phyloP scores from a whole-genome alignment of 1,140 invertebrate genomes.

The Diabrotica undecimpunctata region DNA sequence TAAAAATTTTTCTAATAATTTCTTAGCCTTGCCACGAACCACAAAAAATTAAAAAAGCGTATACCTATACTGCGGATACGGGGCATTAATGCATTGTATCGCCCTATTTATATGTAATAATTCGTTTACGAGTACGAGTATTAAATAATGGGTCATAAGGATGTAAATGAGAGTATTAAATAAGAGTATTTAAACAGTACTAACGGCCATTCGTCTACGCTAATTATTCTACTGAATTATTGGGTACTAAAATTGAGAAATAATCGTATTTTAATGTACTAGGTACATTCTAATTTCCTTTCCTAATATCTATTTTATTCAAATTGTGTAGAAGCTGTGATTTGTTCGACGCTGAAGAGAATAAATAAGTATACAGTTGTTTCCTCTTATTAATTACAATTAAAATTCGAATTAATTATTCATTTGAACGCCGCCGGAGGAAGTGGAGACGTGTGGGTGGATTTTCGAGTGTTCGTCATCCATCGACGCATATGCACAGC shows the following conservation, averaged over 20 bases:
- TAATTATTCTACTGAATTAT: no score
- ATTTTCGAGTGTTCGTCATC: neutral
- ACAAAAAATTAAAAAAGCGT: no score
- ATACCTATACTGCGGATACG: no score
- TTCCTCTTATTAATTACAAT: conserved; percentile 12
- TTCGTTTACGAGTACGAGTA: no score
- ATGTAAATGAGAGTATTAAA: no score
- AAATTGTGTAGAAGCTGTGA: conserved; percentile 9
- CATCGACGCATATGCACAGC: neutral
- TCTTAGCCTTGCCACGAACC: no score
- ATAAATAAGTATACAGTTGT: conserved; percentile 2
- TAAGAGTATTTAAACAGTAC: no score
- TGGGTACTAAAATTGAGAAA: neutral
- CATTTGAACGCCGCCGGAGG: conserved; percentile 6
- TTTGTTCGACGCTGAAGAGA: conserved; percentile 1
- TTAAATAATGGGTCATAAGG: no score
- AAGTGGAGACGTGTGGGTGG: conserved; percentile 1
- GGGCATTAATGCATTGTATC: no score
- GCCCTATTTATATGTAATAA: no score
- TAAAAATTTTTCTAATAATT: no score
- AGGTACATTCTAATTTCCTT: conserved; percentile 10
- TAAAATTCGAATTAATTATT: conserved; percentile 10
- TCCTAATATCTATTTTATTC: conserved; percentile 11
- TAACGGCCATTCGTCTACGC: no score
- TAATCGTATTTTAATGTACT: conserved; percentile 1